Conservation (phyloP, 2,888 invertebrate species). For the Gryllus longicercus region DNA sequence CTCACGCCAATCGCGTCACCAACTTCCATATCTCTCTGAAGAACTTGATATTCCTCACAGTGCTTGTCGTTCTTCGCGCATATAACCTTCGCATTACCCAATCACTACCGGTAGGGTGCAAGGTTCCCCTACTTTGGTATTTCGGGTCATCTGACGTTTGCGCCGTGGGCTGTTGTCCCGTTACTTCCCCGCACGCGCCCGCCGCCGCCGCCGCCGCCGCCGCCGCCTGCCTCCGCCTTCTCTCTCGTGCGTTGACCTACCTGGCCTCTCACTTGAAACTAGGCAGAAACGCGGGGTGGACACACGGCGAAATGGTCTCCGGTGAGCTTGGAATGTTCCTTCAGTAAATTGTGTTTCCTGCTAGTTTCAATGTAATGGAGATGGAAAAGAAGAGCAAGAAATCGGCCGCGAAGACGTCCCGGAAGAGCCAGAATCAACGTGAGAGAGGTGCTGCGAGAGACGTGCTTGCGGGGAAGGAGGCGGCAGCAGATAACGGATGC, state of each 20-base stretch:
- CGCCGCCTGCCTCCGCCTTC: background rate
- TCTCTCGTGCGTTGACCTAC: conserved; percentile 10
- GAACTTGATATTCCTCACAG: background rate
- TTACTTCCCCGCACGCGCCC: background rate
- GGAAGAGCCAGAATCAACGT: background rate
- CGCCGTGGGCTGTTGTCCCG: background rate
- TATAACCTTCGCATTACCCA: too few relatives aligned
- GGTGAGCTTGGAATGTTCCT: too few relatives aligned
- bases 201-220: background rate
- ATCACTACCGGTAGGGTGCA: too few relatives aligned
- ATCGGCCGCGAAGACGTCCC: background rate
- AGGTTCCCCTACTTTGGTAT: background rate
- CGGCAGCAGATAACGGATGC: background rate
- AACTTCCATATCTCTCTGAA: background rate
- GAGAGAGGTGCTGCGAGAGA: background rate
- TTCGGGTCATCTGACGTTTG: background rate
- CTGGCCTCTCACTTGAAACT: conserved; percentile 2
- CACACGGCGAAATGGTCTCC: too few relatives aligned
- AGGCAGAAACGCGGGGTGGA: too few relatives aligned
- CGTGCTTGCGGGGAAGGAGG: background rate
- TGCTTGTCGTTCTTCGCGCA: background rate
- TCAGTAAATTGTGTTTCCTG: too few relatives aligned
- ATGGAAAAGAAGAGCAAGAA: conserved; percentile 1
- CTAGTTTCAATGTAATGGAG: background rate
- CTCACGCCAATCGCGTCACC: too few relatives aligned